These are phyloP conservation scores for Coboldia fuscipes DNA, from an alignment of 1,140 invertebrate genomes.

Conservation along the genomic window DNA sequence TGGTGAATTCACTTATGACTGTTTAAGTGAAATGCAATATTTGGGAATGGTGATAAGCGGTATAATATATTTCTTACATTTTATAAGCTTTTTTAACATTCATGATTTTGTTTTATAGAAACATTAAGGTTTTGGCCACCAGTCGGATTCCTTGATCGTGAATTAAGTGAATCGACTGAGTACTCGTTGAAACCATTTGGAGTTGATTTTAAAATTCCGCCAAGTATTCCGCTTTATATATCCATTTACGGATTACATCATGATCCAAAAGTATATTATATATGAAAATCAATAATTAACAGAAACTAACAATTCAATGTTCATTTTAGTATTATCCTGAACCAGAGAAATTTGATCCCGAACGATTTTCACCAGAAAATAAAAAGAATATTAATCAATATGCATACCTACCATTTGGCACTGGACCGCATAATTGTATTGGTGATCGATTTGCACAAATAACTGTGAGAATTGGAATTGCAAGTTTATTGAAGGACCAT, in stretches of 20 bases:
- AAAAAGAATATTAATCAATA: constrained; percentile 11
- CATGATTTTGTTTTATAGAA: constrained; percentile 11
- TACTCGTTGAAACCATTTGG: constrained; percentile 14
- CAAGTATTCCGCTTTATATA: constrained; percentile 17
- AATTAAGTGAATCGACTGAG: constrained; percentile 16
- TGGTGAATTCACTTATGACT: constrained; percentile 22
- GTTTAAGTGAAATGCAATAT: constrained; percentile 24
- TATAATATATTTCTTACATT: too few species aligned
- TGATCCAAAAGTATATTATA: constrained; percentile 12
- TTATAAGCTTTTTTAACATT: too few species aligned
- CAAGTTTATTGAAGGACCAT: constrained; percentile 14
- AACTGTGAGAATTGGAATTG: constrained; percentile 24
- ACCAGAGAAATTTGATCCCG: constrained; percentile 19
- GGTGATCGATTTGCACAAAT: constrained; percentile 29
- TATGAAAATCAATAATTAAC: neutral
- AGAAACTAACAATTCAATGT: neutral
- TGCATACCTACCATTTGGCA: constrained; percentile 38
- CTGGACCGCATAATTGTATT: constrained; percentile 35
- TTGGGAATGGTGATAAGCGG: constrained; percentile 23
- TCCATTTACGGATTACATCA: constrained; percentile 17
- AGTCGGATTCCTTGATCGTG: constrained; percentile 7
- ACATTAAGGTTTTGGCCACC: constrained; percentile 16
- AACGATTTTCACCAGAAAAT: constrained; percentile 15
- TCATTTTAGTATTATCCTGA: constrained; percentile 13
- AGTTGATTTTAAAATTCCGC: constrained; percentile 14